Percentiles rank a stretch among this genome's conserved stretches.
Conservation (phyloP, 2,113 vertebrate genomes). For the Rhynchopsitta pachyrhyncha region DNA sequence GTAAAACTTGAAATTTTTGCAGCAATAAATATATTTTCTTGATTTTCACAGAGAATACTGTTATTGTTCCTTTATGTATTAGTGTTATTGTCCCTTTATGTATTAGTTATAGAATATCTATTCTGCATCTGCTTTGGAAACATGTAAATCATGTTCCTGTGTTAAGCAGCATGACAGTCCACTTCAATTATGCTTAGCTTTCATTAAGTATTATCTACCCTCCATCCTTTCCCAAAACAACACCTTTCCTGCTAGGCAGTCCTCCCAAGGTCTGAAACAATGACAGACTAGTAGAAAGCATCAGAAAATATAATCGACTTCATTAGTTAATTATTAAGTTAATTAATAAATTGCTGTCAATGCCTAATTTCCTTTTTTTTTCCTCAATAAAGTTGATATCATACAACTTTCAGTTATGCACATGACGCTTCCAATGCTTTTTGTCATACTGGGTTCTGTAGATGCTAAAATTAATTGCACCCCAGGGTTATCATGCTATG, state of each 20-base stretch:
- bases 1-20: not conserved
- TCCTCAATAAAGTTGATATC: slow-evolving; percentile 28
- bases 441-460: slow-evolving; percentile 45
- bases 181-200: not conserved
- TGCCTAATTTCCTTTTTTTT: slow-evolving; percentile 46
- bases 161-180: not conserved
- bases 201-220: not conserved
- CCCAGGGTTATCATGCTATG: slow-evolving; percentile 53
- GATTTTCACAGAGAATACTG: not conserved
- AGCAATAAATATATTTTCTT: not conserved
- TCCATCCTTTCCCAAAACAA: not conserved
- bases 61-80: not conserved
- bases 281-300: not conserved
- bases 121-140: not conserved
- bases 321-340: slow-evolving; percentile 64
- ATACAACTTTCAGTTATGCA: slow-evolving; percentile 53
- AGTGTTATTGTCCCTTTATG: not conserved
- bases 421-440: not conserved
- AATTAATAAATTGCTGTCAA: slow-evolving; percentile 64
- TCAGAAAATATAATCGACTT: slow-evolving; percentile 44
- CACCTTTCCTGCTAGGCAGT: not conserved
- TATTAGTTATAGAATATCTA: not conserved
- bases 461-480: slow-evolving; percentile 68
- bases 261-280: not conserved
- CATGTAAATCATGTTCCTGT: not conserved